phyloP scores from a whole-genome alignment of 2,797 vertebrate genomes.

The Trachurus trachurus region DNA sequence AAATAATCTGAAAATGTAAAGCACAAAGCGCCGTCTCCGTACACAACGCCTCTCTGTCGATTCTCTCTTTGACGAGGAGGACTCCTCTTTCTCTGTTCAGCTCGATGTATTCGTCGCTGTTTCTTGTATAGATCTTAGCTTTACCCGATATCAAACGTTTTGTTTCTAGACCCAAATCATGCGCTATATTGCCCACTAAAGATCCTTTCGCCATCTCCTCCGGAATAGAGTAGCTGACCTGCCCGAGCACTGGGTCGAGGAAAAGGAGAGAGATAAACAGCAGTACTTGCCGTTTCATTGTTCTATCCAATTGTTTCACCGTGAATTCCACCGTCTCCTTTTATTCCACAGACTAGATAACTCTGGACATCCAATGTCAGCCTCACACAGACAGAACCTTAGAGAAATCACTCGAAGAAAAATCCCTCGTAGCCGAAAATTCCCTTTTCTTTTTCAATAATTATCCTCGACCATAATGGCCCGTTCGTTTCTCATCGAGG shows the following conservation, averaged over 20 bases:
- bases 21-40: constrained; percentile 76
- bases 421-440: too few species aligned
- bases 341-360: not conserved
- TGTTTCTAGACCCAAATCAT: constrained; percentile 42
- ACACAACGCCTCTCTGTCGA: constrained; percentile 79
- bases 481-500: too few species aligned
- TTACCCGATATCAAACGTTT: constrained; percentile 28
- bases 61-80: constrained; percentile 40
- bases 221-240: constrained; percentile 45
- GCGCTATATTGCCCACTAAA: constrained; percentile 37
- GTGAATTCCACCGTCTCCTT: not conserved
- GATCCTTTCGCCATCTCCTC: constrained; percentile 47
- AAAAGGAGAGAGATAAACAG: constrained; percentile 37
- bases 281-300: constrained; percentile 36
- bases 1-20: constrained; percentile 80
- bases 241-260: constrained; percentile 1
- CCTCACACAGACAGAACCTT: not conserved
- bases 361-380: not conserved
- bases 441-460: not conserved
- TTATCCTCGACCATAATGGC: not conserved
- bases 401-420: not conserved
- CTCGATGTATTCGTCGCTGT: constrained; percentile 27
- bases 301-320: not conserved
- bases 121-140: constrained; percentile 29
- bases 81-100: constrained; percentile 41